Conservation (phyloP, 2,888 invertebrate species). For the Tetropium fuscum region DNA sequence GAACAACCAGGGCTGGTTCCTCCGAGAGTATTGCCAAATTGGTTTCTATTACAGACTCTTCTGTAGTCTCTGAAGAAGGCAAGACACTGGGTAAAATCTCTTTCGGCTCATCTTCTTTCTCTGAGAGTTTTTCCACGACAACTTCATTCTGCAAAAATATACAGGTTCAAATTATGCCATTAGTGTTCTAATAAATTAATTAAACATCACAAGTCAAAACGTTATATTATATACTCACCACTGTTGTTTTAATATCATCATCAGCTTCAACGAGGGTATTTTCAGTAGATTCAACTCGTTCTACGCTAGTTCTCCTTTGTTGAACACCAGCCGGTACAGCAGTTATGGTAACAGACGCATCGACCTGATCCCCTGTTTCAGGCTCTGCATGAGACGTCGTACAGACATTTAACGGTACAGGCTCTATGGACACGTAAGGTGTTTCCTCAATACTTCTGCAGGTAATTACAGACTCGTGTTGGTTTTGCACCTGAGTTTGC, state of each 20-base stretch:
- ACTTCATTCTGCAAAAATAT: constrained; percentile 14
- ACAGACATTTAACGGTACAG: constrained; percentile 47
- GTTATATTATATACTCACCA: constrained; percentile 21
- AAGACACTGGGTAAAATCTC: background rate
- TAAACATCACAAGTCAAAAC: background rate
- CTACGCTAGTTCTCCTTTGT: constrained; percentile 55
- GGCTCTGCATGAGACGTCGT: constrained; percentile 36
- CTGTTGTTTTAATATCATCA: constrained; percentile 55
- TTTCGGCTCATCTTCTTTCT: constrained; percentile 9
- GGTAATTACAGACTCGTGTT: constrained; percentile 40
- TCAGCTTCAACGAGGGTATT: background rate
- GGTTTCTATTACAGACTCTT: background rate
- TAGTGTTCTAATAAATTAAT: background rate
- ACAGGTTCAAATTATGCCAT: too few species aligned
- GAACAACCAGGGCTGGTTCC: background rate
- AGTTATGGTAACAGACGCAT: constrained; percentile 29
- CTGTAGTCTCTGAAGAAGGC: background rate
- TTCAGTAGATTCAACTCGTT: constrained; percentile 47
- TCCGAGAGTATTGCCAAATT: constrained; percentile 1
- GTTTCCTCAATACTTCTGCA: constrained; percentile 39
- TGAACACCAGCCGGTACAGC: constrained; percentile 56
- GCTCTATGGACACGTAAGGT: constrained; percentile 53
- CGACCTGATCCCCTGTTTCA: constrained; percentile 15
- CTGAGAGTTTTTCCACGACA: background rate
- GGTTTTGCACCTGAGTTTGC: constrained; percentile 26